These are phyloP conservation scores for Oryctes rhinoceros DNA, from an alignment of 1,140 invertebrate species.

Conservation along the genomic window DNA sequence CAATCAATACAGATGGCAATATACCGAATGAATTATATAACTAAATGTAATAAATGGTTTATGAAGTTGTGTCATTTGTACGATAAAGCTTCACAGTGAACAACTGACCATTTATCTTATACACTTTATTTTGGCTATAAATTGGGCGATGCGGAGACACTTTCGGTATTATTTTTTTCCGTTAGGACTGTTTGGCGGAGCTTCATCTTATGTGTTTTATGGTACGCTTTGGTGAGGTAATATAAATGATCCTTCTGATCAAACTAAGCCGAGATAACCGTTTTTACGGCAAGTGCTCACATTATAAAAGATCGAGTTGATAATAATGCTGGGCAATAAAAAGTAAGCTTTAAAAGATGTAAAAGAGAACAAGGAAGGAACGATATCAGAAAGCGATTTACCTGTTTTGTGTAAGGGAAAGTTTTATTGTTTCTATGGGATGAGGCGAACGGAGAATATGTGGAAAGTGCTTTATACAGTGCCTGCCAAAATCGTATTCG, in stretches of 20 bases:
- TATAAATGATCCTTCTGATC: constrained; percentile 29
- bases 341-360: constrained; percentile 6
- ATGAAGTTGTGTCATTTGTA: constrained; percentile 2
- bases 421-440: not conserved
- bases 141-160: not conserved
- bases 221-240: not conserved
- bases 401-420: not conserved
- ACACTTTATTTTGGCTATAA: constrained; percentile 32
- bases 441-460: not conserved
- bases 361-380: not conserved
- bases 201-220: constrained; percentile 31
- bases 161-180: constrained; percentile 25
- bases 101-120: constrained; percentile 16
- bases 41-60: constrained; percentile 34
- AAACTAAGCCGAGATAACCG: not conserved
- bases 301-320: constrained; percentile 28
- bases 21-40: constrained; percentile 15
- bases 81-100: constrained; percentile 7
- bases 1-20: not conserved
- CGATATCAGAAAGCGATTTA: not conserved
- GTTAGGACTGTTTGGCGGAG: not conserved
- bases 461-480: not conserved
- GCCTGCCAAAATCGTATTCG: not conserved
- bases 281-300: constrained; percentile 24
- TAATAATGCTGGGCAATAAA: constrained; percentile 12